A percentile compares a stretch with the other conserved stretches of the same genome.
Evolutionary conservation across 2,888 invertebrate species (phyloP).

Genomic region (Lypha dubia): DNA sequence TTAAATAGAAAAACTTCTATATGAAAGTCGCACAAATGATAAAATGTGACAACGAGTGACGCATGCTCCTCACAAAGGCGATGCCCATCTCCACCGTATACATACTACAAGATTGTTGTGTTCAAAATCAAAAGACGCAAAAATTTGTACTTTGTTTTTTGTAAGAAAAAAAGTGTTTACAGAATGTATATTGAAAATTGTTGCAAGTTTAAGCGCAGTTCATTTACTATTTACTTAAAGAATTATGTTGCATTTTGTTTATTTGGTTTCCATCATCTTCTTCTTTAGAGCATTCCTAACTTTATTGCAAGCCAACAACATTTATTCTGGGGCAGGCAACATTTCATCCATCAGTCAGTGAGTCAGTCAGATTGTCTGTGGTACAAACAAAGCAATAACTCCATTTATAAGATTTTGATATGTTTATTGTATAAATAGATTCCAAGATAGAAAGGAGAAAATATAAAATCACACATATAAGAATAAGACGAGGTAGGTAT

Average conservation of each 20-base stretch:
- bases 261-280: too few species aligned
- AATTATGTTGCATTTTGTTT: slow-evolving; percentile 35
- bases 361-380: slow-evolving; percentile 66
- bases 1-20: too few species aligned
- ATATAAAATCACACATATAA: slow-evolving; percentile 52
- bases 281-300: slow-evolving; percentile 71
- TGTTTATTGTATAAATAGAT: slow-evolving; percentile 72
- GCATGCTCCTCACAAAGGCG: neutral
- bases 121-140: slow-evolving; percentile 23
- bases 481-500: slow-evolving; percentile 20
- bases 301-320: slow-evolving; percentile 69
- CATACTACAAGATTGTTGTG: neutral
- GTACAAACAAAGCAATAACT: slow-evolving; percentile 70
- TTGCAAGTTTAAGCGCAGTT: slow-evolving; percentile 14
- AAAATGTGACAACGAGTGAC: neutral
- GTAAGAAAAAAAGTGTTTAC: slow-evolving; percentile 43
- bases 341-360: slow-evolving; percentile 68
- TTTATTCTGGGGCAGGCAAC: slow-evolving; percentile 63
- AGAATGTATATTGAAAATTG: slow-evolving; percentile 40
- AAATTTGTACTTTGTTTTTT: slow-evolving; percentile 15
- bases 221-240: slow-evolving; percentile 58
- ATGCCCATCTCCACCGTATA: neutral
- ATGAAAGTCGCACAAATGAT: neutral
- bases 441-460: slow-evolving; percentile 56
- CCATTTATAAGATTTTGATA: slow-evolving; percentile 73